These are phyloP conservation scores for Mergus octosetaceus DNA, from an alignment of 2,797 vertebrate species.

Conservation along the genomic window DNA sequence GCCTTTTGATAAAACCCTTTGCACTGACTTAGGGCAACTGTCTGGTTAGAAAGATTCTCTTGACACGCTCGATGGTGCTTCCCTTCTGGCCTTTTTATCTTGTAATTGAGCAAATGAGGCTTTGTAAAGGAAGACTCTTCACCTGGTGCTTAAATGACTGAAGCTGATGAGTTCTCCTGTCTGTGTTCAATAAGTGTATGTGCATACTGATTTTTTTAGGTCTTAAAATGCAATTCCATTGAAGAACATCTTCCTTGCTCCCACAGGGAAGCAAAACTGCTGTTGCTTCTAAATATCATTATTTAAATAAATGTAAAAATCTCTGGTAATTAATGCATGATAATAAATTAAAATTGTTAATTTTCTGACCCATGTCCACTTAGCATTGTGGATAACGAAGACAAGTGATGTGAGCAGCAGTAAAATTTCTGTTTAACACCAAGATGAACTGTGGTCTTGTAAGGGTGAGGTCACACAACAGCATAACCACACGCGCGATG, in stretches of 20 bases:
- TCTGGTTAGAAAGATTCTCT: not conserved
- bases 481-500: fast-evolving
- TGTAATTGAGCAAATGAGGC: not conserved
- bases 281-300: not conserved
- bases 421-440: not conserved
- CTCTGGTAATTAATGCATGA: not conserved
- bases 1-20: not conserved
- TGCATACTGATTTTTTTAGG: not conserved
- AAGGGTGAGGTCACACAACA: not conserved
- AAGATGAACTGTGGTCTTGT: not conserved
- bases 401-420: not conserved
- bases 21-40: not conserved
- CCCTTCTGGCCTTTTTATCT: not conserved
- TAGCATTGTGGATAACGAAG: not conserved
- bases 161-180: not conserved
- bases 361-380: not conserved
- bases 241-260: not conserved
- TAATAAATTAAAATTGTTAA: not conserved
- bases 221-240: not conserved
- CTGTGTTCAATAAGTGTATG: not conserved
- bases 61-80: fast-evolving
- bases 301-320: not conserved
- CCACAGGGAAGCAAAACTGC: not conserved
- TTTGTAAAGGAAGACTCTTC: not conserved
- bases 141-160: not conserved